Evolutionary conservation across 2,888 invertebrate species (phyloP).

Genomic region (Ophioninae sp.): DNA sequence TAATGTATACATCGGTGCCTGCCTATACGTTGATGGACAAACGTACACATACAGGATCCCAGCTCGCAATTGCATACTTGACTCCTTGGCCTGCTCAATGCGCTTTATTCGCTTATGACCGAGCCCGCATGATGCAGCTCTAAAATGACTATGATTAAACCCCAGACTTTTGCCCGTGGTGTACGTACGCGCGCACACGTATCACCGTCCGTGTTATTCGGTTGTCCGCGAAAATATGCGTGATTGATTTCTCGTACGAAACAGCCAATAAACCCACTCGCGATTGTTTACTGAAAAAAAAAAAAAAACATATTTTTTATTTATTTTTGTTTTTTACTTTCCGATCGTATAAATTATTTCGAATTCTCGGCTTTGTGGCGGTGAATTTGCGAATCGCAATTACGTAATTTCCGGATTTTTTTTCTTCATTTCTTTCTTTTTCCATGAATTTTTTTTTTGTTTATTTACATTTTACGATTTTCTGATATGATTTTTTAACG

Average conservation of each 20-base stretch:
- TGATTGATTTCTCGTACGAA: slow-evolving; percentile 8
- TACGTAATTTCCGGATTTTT: too few species aligned
- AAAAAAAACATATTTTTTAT: too few species aligned
- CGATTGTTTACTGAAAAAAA: slow-evolving; percentile 9
- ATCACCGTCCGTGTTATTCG: background rate
- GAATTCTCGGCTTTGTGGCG: background rate
- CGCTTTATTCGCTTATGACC: slow-evolving; percentile 44
- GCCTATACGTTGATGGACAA: background rate
- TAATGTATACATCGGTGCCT: slow-evolving; percentile 6
- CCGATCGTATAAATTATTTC: slow-evolving; percentile 16
- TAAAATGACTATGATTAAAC: slow-evolving; percentile 47
- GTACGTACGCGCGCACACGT: background rate
- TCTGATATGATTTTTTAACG: too few species aligned
- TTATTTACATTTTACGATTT: too few species aligned
- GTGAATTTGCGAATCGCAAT: too few species aligned
- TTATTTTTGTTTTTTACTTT: background rate
- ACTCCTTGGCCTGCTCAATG: slow-evolving; percentile 67
- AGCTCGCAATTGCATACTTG: slow-evolving; percentile 69
- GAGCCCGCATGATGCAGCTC: slow-evolving; percentile 49
- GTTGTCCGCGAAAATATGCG: slow-evolving; percentile 16
- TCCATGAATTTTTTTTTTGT: too few species aligned
- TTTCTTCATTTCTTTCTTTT: too few species aligned
- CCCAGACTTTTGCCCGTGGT: slow-evolving; percentile 21
- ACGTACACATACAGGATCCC: slow-evolving; percentile 28
- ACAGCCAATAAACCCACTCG: background rate